A percentile compares a stretch with the other conserved stretches of the same genome.
phyloP scores from a whole-genome alignment of 1,140 invertebrate genomes.

The Agraylea sexmaculata region DNA sequence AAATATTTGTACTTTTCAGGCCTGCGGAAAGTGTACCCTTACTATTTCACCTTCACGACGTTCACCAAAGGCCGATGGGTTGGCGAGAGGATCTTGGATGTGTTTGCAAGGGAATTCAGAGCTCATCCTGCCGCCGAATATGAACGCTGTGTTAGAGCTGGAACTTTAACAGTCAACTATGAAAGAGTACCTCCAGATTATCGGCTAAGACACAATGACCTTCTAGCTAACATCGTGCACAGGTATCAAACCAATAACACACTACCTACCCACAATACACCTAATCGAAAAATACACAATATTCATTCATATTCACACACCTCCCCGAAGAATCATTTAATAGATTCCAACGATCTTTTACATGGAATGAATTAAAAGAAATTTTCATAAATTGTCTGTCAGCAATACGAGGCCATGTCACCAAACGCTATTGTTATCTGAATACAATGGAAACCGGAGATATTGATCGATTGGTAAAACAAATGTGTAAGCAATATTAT shows the following conservation, averaged over 20 bases:
- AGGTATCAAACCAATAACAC: slow-evolving; percentile 59
- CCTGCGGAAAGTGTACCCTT: slow-evolving; percentile 95
- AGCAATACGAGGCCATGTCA: too few species aligned
- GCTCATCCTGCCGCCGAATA: slow-evolving; percentile 87
- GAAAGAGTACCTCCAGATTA: slow-evolving; percentile 87
- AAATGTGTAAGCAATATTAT: too few species aligned
- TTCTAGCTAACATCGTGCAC: slow-evolving; percentile 89
- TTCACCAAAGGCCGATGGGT: slow-evolving; percentile 97
- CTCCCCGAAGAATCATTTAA: background rate
- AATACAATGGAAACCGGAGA: too few species aligned
- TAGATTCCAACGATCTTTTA: too few species aligned
- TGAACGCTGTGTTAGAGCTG: slow-evolving; percentile 79
- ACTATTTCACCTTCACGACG: slow-evolving; percentile 94
- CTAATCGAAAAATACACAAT: slow-evolving; percentile 2
- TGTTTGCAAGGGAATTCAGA: slow-evolving; percentile 87
- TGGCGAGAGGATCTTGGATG: slow-evolving; percentile 85
- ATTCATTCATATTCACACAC: slow-evolving; percentile 6
- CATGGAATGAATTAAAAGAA: too few species aligned
- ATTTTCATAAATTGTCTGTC: too few species aligned
- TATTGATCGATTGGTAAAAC: too few species aligned
- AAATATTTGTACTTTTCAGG: slow-evolving; percentile 63
- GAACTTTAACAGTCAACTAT: slow-evolving; percentile 90
- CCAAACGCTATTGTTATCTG: too few species aligned
- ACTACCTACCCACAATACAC: background rate
- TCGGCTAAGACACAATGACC: slow-evolving; percentile 85